Base-by-base conservation (phyloP, 1,140 invertebrate genomes). In the Drosophila navojoa region DNA sequence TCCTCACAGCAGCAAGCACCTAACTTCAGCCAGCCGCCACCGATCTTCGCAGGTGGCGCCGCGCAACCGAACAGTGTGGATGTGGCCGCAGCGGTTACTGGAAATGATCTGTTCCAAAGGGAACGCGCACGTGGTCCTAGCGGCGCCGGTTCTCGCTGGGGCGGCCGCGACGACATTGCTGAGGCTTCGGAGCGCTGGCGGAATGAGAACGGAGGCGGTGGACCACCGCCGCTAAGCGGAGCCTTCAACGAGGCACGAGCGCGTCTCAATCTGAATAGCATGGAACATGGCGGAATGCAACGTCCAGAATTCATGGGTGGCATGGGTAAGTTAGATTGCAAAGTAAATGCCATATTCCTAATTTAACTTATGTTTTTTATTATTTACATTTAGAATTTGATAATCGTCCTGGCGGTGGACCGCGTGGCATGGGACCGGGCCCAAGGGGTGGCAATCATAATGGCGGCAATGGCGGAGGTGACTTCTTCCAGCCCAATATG, bases 11-110 rank as follows among this genome's bases (percentile, higher is more conserved):
- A 40, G 42, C 77, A 71, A 22, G 25, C 63, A 16, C 58, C 71
- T 32, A 92, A 77, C 77, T 92, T 85, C 60, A 92, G 81, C 73
- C 92, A 84, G 70, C 92, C 70, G 25, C 84, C 57, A 45, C 91
- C 77, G 49, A 63, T 84, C 13, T 86, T 79, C 55, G 13, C 57
- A 0, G 44, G 61, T 25, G 57, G 29, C 1, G 32, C 58, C 10
- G 49, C 29, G 16, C 75, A 64, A 10, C 35, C 76, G 6, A 71
- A 42, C 15, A 76, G 59, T 40, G 76, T 66, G 13, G 84, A 90
- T 11, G 60, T 76, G 4, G 68, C 59, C 4, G 77, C 71, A 0
- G 85, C 63, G 0, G 76, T 50, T 13, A 66, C 66, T 13, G 71
- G 71, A 1, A 90, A 81, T 49, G 86, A 90, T 13, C 63, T 90